Percentiles rank a stretch among this genome's conserved stretches.
phyloP scores from a whole-genome alignment of 2,888 invertebrate species.

The Silvanus unidentatus region DNA sequence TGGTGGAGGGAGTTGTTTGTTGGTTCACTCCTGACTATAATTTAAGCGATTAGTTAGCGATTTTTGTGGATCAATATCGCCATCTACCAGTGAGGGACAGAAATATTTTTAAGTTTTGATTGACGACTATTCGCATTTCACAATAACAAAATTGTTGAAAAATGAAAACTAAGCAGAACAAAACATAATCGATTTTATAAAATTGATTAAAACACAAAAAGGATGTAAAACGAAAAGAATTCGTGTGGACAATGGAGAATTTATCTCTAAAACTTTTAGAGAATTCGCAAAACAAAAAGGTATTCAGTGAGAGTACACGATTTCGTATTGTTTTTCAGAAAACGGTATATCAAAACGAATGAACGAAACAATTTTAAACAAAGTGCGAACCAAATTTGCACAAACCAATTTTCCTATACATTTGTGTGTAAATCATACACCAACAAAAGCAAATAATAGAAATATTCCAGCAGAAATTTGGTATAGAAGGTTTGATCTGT shows the following conservation, averaged over 20 bases:
- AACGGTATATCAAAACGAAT: slow-evolving; percentile 22
- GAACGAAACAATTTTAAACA: slow-evolving; percentile 22
- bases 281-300: slow-evolving; percentile 13
- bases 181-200: no score
- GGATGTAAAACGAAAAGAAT: no score
- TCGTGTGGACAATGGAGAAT: no score
- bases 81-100: neutral
- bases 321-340: slow-evolving; percentile 20
- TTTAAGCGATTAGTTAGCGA: no score
- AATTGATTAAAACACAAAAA: no score
- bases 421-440: slow-evolving; percentile 25
- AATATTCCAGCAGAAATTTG: slow-evolving; percentile 19
- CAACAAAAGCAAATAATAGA: slow-evolving; percentile 16
- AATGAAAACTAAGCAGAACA: neutral
- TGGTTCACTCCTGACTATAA: no score
- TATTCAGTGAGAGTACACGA: slow-evolving; percentile 17
- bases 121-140: neutral
- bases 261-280: no score
- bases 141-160: neutral
- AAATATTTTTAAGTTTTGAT: neutral
- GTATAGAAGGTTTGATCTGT: slow-evolving; percentile 20
- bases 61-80: slow-evolving; percentile 4
- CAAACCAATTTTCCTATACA: slow-evolving; percentile 21
- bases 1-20: no score
- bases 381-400: slow-evolving; percentile 19